These are phyloP conservation scores for Hippopotamus amphibius DNA, from an alignment of 2,113 vertebrate species.

Conservation along the genomic window DNA sequence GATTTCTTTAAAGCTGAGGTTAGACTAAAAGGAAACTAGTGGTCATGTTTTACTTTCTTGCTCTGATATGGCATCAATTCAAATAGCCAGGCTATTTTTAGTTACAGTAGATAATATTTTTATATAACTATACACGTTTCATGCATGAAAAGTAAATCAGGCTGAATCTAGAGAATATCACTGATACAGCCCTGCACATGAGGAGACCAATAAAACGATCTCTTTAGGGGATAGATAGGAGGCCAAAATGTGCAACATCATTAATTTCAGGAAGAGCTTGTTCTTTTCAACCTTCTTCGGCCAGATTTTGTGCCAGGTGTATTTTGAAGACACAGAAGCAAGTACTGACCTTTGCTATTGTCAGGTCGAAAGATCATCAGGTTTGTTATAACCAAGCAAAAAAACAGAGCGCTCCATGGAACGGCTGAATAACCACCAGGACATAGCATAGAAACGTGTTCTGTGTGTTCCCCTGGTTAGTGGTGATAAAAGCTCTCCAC, in stretches of 20 bases:
- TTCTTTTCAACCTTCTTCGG: not conserved
- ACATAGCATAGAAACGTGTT: fast-evolving
- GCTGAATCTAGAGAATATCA: not conserved
- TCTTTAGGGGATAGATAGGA: not conserved
- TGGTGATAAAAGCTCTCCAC: not conserved
- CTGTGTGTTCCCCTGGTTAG: not conserved
- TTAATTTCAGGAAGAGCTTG: not conserved
- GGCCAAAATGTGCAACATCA: not conserved
- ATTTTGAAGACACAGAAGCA: not conserved
- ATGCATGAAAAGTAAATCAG: not conserved
- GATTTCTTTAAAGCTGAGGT: not conserved
- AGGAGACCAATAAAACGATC: not conserved
- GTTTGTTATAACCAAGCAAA: not conserved
- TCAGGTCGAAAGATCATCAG: not conserved
- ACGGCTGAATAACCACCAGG: not conserved
- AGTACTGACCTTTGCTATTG: not conserved
- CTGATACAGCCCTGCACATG: not conserved
- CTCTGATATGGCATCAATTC: not conserved
- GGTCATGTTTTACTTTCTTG: not conserved
- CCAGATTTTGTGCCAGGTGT: not conserved
- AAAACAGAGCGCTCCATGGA: too few relatives aligned
- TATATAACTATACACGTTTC: not conserved
- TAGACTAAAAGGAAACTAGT: not conserved
- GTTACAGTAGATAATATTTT: not conserved
- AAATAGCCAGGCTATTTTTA: not conserved